These are phyloP conservation scores for Carassius auratus DNA, from an alignment of 2,113 vertebrate species.

Conservation along the genomic window DNA sequence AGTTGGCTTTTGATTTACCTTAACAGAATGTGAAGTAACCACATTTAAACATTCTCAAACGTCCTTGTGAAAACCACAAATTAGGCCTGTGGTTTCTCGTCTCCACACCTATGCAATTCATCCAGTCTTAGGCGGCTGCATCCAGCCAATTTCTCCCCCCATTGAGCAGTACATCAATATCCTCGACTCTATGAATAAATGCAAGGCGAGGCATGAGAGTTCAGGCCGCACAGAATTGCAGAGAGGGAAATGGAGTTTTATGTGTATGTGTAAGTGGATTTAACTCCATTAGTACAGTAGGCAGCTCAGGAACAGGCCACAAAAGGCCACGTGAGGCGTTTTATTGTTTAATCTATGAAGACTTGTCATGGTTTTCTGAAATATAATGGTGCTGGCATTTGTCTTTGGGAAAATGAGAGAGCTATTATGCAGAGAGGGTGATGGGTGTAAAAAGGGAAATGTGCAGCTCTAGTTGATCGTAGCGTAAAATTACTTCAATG, in stretches of 20 bases:
- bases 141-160: constrained; percentile 51
- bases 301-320: neutral
- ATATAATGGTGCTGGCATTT: constrained; percentile 16
- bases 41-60: constrained; percentile 1
- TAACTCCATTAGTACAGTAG: neutral
- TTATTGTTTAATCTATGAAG: constrained; percentile 12
- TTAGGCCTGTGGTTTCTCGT: constrained; percentile 45
- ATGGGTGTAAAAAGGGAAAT: constrained; percentile 6
- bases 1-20: constrained; percentile 14
- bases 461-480: neutral
- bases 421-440: neutral
- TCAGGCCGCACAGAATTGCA: neutral
- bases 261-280: constrained; percentile 18
- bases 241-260: neutral
- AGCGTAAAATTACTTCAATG: neutral
- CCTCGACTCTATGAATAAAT: constrained; percentile 37
- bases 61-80: constrained; percentile 58
- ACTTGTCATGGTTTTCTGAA: constrained; percentile 13
- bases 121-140: constrained; percentile 34
- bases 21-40: constrained; percentile 37
- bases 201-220: constrained; percentile 4
- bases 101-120: constrained; percentile 56
- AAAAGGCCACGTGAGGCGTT: constrained; percentile 8
- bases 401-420: neutral
- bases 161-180: constrained; percentile 51